Evolutionary conservation across 2,797 vertebrate genomes (phyloP).

Genomic region (Girardinus metallicus): DNA sequence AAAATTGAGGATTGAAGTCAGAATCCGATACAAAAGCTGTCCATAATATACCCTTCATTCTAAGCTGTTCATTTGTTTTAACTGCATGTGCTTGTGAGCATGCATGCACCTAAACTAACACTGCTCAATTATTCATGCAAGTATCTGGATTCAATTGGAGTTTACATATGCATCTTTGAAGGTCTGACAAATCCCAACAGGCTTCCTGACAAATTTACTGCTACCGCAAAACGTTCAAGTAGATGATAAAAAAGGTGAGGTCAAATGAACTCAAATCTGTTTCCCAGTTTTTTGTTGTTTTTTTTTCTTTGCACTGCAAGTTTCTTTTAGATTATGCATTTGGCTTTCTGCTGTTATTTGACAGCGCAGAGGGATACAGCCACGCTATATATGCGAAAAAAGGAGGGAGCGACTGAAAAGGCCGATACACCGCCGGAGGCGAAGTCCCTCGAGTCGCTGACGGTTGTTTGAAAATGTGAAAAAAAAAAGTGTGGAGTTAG

Average conservation of each 20-base stretch:
- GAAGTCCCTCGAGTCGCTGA: conserved; percentile 13
- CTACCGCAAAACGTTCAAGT: too few species aligned
- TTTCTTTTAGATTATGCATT: background rate
- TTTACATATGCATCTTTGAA: background rate
- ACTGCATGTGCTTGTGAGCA: background rate
- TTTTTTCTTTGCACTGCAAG: background rate
- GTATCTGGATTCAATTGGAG: background rate
- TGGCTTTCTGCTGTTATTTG: conserved; percentile 7
- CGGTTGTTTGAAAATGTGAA: conserved; percentile 16
- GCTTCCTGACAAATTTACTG: conserved; percentile 3
- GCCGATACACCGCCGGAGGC: conserved; percentile 3
- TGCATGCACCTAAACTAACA: background rate
- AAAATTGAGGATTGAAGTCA: background rate
- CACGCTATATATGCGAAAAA: background rate
- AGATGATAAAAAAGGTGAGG: background rate
- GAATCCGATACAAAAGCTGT: background rate
- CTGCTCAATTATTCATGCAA: conserved; percentile 1
- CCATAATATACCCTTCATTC: background rate
- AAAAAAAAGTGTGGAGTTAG: conserved; percentile 7
- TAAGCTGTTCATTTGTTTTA: background rate
- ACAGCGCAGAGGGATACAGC: background rate
- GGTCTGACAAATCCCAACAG: background rate
- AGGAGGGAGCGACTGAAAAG: background rate
- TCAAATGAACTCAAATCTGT: background rate
- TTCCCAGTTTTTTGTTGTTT: background rate